Evolutionary conservation across 2,113 vertebrate genomes (phyloP), one percentile per base, ranked within the genome.

Genomic region (Melospiza melodia): DNA sequence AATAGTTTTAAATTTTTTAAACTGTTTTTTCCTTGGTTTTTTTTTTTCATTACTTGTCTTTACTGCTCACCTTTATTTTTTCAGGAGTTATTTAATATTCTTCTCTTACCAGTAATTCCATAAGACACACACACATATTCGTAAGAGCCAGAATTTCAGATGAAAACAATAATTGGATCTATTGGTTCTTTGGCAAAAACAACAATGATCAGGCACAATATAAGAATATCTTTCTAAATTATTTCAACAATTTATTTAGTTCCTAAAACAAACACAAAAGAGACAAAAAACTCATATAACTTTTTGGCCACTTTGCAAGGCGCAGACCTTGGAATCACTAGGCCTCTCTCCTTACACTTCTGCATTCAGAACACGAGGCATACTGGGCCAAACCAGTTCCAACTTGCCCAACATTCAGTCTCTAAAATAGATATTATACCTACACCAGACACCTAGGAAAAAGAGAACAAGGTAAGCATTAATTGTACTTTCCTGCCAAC

Each of bases 151-250:
- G n/a, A 9, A 11, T 30, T 68, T 86, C 67, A 80, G 33, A 62
- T 12, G 20, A 79, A 85, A 84, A 57, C 5, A 62, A 10, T 17
- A 72, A 16, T 39, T 77, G 31, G 3, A 71, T 37, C 37, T 49
- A 31, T 3, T 12, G 4, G 13, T 71, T 75, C 12, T 75, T 59
- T 39, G 11, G 24, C 17, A 84, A 78, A 77, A 57, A 2, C 6
- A 62, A 62, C 39, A 43, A 49, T 0, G 0, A 62, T 37, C 2
- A 0, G 27, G 23, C 17, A 86, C 20, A 51, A 72, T 9, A 17
- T 15, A 66, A 49, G 24, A 78, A 41, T 15, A 49, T 1, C 9
- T 66, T 67, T 67, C 28, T 52, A 88, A 69, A 37, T 33, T 62
- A 62, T 10, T 62, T 58, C 27, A 52, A 74, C 5, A 21, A 43